phyloP scores from a whole-genome alignment of 2,888 invertebrate species.

The Aporophyla nigra region DNA sequence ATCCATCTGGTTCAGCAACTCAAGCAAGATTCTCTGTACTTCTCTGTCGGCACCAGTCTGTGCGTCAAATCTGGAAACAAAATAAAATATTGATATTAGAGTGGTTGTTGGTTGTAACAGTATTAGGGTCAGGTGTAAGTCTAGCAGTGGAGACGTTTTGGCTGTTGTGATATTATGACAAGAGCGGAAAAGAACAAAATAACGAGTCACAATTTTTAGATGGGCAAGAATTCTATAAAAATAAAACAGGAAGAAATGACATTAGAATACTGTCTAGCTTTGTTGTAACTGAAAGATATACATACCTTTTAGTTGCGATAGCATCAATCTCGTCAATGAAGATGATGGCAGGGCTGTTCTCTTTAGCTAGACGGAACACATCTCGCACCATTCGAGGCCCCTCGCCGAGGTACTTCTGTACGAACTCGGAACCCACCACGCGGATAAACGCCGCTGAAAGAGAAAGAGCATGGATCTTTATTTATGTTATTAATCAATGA shows the following conservation, averaged over 20 bases:
- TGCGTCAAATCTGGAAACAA: constrained; percentile 94
- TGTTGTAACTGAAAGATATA: not conserved
- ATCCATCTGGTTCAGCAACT: constrained; percentile 99
- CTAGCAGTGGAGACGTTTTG: not conserved
- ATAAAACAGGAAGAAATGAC: not conserved
- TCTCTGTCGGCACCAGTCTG: constrained; percentile 99
- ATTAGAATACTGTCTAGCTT: not conserved
- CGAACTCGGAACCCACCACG: constrained; percentile 99
- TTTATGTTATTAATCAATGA: constrained; percentile 7
- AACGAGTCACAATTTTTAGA: not conserved
- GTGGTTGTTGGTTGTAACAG: not conserved
- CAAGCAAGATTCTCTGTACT: constrained; percentile 99
- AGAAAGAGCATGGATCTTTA: not conserved
- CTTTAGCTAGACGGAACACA: constrained; percentile 99
- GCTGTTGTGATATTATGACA: not conserved
- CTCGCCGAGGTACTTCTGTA: constrained; percentile 99
- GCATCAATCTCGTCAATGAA: constrained; percentile 99
- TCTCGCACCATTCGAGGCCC: constrained; percentile 99
- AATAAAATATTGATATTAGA: not conserved
- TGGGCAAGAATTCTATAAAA: too few relatives aligned
- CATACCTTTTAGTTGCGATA: constrained; percentile 98
- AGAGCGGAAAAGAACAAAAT: too few relatives aligned
- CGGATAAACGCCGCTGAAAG: constrained; percentile 98
- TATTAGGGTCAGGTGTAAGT: not conserved
- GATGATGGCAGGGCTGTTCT: constrained; percentile 99